Conservation (phyloP, 2,888 invertebrate genomes). For the Xiphydria camelus region DNA sequence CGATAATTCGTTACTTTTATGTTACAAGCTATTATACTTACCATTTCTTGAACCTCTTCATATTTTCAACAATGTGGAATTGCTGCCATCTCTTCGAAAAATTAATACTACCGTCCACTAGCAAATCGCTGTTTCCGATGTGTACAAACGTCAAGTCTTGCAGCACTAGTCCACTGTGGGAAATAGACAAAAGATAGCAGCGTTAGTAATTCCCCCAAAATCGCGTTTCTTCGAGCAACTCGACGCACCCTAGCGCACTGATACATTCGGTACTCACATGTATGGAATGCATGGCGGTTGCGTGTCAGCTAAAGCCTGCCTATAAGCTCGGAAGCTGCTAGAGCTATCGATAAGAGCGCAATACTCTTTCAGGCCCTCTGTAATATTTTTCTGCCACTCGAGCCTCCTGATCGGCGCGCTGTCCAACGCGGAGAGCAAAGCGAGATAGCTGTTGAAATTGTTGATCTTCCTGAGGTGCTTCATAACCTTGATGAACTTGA, state of each 20-base stretch:
- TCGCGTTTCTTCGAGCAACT: background rate
- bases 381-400: conserved; percentile 91
- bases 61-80: conserved; percentile 96
- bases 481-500: conserved; percentile 98
- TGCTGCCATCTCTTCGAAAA: conserved; percentile 99
- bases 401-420: conserved; percentile 91
- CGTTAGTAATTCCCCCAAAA: conserved; percentile 6
- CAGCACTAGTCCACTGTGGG: conserved; percentile 87
- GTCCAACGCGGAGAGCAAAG: conserved; percentile 93
- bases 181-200: conserved; percentile 20
- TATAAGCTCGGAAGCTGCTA: conserved; percentile 96
- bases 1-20: no score
- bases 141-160: conserved; percentile 99
- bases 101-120: conserved; percentile 86
- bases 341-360: conserved; percentile 96
- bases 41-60: conserved; percentile 97
- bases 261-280: conserved; percentile 93
- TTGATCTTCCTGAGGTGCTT: conserved; percentile 95
- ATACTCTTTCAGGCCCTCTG: conserved; percentile 91
- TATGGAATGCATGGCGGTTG: conserved; percentile 99
- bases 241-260: conserved; percentile 1
- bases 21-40: no score
- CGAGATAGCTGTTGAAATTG: conserved; percentile 98
- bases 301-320: conserved; percentile 91
- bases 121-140: conserved; percentile 91